Percentiles rank a stretch among this genome's conserved stretches.
Conservation (phyloP, 37 sponge, comb jelly and placozoan genomes). For the Aphrocallistes beatrix region DNA sequence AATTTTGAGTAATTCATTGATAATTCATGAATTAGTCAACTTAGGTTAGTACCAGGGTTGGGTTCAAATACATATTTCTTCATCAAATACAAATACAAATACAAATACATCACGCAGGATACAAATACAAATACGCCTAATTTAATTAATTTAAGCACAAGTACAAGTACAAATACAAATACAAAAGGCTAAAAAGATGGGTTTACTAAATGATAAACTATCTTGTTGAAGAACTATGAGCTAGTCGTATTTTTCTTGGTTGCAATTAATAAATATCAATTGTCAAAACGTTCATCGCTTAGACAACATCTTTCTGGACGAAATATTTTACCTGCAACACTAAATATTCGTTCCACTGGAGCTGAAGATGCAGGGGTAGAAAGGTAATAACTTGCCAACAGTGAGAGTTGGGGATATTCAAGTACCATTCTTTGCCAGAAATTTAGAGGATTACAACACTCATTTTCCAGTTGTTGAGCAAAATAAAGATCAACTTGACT, state of each 20-base stretch:
- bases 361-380: slow-evolving; percentile 17
- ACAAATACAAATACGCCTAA: no score
- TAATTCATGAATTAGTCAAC: no score
- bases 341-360: not conserved
- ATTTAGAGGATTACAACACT: slow-evolving; percentile 7
- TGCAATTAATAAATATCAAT: not conserved
- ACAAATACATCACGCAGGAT: no score
- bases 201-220: not conserved
- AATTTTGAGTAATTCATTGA: no score
- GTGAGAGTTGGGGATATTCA: not conserved
- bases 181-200: no score
- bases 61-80: no score
- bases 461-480: not conserved
- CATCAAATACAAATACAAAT: no score
- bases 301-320: slow-evolving; percentile 13
- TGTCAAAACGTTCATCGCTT: slow-evolving; percentile 16
- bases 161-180: no score
- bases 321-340: slow-evolving; percentile 19
- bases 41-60: no score
- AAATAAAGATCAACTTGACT: not conserved
- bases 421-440: slow-evolving; percentile 8
- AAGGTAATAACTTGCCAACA: not conserved
- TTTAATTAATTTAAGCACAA: no score
- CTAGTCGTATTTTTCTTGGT: not conserved
- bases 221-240: not conserved